phyloP scores from a whole-genome alignment of 1,140 invertebrate genomes.

The Paraescarpia echinospica region DNA sequence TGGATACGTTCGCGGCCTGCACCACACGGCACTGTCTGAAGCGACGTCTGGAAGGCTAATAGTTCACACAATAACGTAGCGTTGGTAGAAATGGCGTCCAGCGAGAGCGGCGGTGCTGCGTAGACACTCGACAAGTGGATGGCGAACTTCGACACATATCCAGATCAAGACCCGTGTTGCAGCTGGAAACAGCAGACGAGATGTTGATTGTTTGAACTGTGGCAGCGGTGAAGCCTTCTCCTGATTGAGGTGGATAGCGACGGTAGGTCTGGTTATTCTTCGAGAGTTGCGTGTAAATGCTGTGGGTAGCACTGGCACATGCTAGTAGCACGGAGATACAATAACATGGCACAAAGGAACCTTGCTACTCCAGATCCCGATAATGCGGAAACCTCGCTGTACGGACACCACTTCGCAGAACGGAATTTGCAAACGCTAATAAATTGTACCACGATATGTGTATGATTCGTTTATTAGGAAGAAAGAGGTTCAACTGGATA shows the following conservation, averaged over 20 bases:
- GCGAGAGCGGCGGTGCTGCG: background rate
- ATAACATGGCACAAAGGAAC: background rate
- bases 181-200: no score
- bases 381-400: no score
- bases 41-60: background rate
- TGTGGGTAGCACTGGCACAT: background rate
- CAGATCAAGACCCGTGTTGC: background rate
- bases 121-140: background rate
- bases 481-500: no score
- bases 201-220: background rate
- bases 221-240: background rate
- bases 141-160: background rate
- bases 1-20: background rate
- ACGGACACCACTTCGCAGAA: background rate
- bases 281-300: background rate
- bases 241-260: background rate
- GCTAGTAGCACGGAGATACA: background rate
- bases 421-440: background rate
- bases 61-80: background rate
- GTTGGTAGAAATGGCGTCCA: background rate
- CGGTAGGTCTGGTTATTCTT: background rate
- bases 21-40: background rate
- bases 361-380: no score
- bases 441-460: background rate
- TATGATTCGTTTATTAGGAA: background rate